Evolutionary conservation across 2,888 invertebrate species (phyloP), one percentile per base, ranked within the genome.

Genomic region (Pharmacophagus antenor): DNA sequence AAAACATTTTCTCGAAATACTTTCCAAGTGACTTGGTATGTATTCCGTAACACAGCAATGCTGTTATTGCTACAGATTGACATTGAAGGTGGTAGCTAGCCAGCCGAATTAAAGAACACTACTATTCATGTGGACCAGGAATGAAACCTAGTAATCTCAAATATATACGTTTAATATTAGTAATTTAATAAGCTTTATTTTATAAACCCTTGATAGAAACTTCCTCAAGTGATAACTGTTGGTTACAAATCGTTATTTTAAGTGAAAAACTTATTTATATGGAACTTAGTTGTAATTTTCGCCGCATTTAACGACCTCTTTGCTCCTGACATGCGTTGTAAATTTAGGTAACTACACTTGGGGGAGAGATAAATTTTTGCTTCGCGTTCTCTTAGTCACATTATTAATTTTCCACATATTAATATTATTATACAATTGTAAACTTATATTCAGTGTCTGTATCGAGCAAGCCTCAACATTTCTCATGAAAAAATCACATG

Each of bases 231-330:
- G 27, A 54, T 41, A 41, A 52, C 2, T 46, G 6, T 42, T 23
- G 10, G 2, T 12, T 22, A 44, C 22, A 7, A n/a, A 44, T 18
- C 42, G 5, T 42, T 23, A 5, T 20, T 31, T 50, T 21, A 55
- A 55, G 22, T 55, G 55, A 55, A 47, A 44, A 55, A 21, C 4
- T 23, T 54, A 44, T 25, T 54, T 54, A 46, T 27, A 46, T 18
- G 44, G n/a, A 25, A 47, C 55, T 47, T 31, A 54, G 15, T 6
- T 25, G 25, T 31, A 46, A 55, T 55, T 47, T 20, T 22, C 31
- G 31, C 27, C 46, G 20, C 22, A 47, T 31, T 21, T 47, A 54
- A 55, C 47, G 21, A 55, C 22, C 47, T 31, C 21, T 47, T 22
- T 15, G 17, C 31, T 22, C 44, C n/a, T 20, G 20, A 44, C 12